These are phyloP conservation scores for Chrysolina oricalcia DNA, from an alignment of 2,888 invertebrate genomes.

Conservation along the genomic window DNA sequence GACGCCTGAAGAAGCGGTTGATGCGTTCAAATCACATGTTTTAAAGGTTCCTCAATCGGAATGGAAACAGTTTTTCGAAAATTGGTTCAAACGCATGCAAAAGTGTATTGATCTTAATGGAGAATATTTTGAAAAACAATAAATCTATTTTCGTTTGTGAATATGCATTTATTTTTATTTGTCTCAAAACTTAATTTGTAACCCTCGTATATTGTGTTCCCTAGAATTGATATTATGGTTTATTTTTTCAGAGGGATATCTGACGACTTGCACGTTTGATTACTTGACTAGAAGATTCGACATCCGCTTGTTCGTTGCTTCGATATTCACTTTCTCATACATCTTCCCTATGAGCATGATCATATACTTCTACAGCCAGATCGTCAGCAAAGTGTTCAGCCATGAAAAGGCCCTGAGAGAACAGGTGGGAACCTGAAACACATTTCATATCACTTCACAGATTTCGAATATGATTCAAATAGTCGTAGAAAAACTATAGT, in stretches of 20 bases:
- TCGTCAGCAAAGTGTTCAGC: slow-evolving; percentile 89
- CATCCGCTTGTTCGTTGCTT: slow-evolving; percentile 83
- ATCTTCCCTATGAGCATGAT: slow-evolving; percentile 85
- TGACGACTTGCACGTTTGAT: slow-evolving; percentile 90
- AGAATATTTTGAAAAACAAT: too few species aligned
- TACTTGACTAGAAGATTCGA: slow-evolving; percentile 87
- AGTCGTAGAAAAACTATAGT: too few species aligned
- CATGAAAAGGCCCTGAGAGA: slow-evolving; percentile 88
- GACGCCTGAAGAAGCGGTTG: too few species aligned
- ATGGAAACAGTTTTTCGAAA: too few species aligned
- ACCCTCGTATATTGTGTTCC: too few species aligned
- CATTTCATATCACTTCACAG: not conserved
- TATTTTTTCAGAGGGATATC: slow-evolving; percentile 84
- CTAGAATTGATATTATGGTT: not conserved
- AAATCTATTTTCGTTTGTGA: too few species aligned
- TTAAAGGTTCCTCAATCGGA: too few species aligned
- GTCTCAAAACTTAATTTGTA: too few species aligned
- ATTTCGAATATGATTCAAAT: not conserved
- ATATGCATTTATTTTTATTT: too few species aligned
- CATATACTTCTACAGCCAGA: slow-evolving; percentile 88
- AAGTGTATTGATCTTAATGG: too few species aligned
- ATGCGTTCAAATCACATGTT: too few species aligned
- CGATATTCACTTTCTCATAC: slow-evolving; percentile 86
- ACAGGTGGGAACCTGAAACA: slow-evolving; percentile 70
- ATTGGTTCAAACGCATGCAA: too few species aligned